These are phyloP conservation scores for Heteropelma amictum DNA, from an alignment of 2,888 invertebrate species.

Conservation along the genomic window DNA sequence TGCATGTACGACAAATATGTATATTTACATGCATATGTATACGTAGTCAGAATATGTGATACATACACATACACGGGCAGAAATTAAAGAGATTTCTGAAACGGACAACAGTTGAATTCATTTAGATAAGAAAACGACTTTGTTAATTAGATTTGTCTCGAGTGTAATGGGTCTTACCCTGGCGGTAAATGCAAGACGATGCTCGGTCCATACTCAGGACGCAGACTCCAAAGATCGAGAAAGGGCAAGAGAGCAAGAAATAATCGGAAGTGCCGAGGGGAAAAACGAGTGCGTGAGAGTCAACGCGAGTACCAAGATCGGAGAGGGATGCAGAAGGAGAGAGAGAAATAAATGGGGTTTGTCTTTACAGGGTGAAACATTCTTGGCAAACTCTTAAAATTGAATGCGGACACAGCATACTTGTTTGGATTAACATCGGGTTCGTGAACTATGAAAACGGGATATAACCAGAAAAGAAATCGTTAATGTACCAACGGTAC, in stretches of 20 bases:
- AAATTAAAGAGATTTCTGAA: slow-evolving; percentile 4
- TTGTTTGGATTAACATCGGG: background rate
- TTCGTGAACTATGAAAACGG: background rate
- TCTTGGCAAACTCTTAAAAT: slow-evolving; percentile 14
- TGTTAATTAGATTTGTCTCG: slow-evolving; percentile 39
- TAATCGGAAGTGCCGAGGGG: no score
- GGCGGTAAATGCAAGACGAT: slow-evolving; percentile 8
- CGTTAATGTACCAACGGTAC: no score
- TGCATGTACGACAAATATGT: no score
- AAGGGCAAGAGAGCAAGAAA: no score
- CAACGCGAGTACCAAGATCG: background rate
- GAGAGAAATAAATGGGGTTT: background rate
- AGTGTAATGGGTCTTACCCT: slow-evolving; percentile 26
- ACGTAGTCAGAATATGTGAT: no score
- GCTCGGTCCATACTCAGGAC: background rate
- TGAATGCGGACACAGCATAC: slow-evolving; percentile 2
- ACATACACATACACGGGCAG: background rate
- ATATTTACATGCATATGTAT: no score
- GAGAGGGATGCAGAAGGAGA: background rate
- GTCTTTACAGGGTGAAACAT: slow-evolving; percentile 1
- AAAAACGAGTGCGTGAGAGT: no score
- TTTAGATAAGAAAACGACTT: slow-evolving; percentile 46
- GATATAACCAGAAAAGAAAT: background rate
- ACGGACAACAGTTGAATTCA: slow-evolving; percentile 37
- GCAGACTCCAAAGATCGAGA: background rate